Base-by-base conservation (phyloP, 2,113 vertebrate species). In the Rhinolophus ferrumequinum region DNA sequence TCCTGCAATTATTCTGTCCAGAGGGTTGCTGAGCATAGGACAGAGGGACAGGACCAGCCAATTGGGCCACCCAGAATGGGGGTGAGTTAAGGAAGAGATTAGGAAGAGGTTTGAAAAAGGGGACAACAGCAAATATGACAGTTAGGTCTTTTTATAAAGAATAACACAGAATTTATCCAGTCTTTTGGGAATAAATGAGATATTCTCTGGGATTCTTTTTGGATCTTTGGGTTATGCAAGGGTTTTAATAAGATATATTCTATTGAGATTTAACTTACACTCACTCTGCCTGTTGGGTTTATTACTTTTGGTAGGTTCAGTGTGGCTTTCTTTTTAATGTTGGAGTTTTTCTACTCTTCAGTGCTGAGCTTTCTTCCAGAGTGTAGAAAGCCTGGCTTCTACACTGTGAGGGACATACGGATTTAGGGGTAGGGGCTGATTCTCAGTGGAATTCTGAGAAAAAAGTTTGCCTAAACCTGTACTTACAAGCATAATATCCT, bases 121-220 rank as follows among this genome's bases (percentile, higher is more conserved):
- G 0, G 9, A n/a, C 33, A 22, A 12, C 1, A 30, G 52, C 33
- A 38, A 69, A 11, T 66, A 38, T 26, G 50, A 62, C 58, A 80
- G 12, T 75, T 60, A 12, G 7, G 50, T 80, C 8, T 72, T 90
- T 60, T 92, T 66, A 26, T 86, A 95, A 96, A 80, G 58, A 92
- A 33, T 18, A 79, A 60, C 75, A 24, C 5, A 85, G 50, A 70
- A 76, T 54, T 75, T 56, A 89, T 82, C 47, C 13, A 54, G 60
- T 92, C 12, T 76, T 11, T 52, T 88, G 60, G 50, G 50, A 88
- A 62, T 95, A 77, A 93, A 76, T 95, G 69, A 96, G 73, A 22
- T 77, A 69, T 4, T 54, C 54, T 82, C 54, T 80, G 26, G 52
- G 33, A 80, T 33, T 87, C 9, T 79, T 50, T 92, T 89, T 83